Base-by-base conservation (phyloP, 2,888 invertebrate species). In the Epinotia brunnichana region DNA sequence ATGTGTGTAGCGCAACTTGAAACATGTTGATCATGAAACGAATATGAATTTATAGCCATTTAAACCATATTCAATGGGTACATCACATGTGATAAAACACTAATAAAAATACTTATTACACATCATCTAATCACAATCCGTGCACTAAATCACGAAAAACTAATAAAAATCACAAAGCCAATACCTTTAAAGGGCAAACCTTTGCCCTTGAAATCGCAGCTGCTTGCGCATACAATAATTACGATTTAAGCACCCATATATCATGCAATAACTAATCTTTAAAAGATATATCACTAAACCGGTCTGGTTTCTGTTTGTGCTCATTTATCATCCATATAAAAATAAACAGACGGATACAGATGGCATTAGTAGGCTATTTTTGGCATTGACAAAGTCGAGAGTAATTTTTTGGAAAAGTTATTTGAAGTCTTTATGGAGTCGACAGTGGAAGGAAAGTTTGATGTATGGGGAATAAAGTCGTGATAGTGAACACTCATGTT, bases 211-310 rank as follows among this genome's bases (percentile, higher is more conserved):
- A 59, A 61, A 68, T 51, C n/a, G 35, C 63, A 72, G 67, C 73
- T 69, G 73, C 73, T 63, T 61, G 62, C 71, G 44, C 59, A 48
- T 13, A 56, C 63, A 41, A 70, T 79, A 80, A 80, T 71, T 78
- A 79, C 79, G 79, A 81, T 81, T 81, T 79, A 80, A 77, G 77
- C 53, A 74, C 74, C 74, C 73, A 70, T 69, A 71, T 44, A 74
- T 73, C 72, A 76, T 74, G 64, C 51, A 56, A 72, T 73, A 74
- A 76, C 71, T 63, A 71, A 76, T 74, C 73, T 77, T 77, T 74
- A 68, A 77, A 79, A 75, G 79, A 77, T 79, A 74, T 75, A 72
- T 69, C 53, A 56, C 54, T 17, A 78, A 67, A 75, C 78, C 74
- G 77, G 78, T 67, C 76, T 76, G 80, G 78, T 74, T 62, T 68